Evolutionary conservation across 2,113 vertebrate species (phyloP).

Genomic region (Serilophus lunatus): DNA sequence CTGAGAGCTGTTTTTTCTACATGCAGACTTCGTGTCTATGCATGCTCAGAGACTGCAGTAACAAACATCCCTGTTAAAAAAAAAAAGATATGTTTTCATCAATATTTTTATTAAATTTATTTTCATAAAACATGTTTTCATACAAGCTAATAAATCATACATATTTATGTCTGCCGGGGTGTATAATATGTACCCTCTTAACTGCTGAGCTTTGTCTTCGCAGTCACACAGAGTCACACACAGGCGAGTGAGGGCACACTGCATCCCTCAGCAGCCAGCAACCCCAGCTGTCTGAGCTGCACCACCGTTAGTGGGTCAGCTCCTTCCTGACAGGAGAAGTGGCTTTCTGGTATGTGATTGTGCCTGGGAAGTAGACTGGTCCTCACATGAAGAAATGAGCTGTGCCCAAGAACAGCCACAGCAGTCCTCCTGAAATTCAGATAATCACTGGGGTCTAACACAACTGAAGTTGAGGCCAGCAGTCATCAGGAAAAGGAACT

Average conservation of each 20-base stretch:
- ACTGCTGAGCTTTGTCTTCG: background rate
- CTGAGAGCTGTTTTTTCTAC: background rate
- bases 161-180: background rate
- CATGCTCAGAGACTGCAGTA: background rate
- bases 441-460: background rate
- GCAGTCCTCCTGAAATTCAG: background rate
- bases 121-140: background rate
- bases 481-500: background rate
- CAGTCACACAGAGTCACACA: rapidly evolving
- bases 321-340: background rate
- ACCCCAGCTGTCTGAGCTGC: background rate
- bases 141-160: background rate
- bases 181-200: background rate
- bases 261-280: background rate
- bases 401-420: background rate
- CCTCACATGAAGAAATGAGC: background rate
- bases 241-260: rapidly evolving
- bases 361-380: background rate
- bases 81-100: background rate
- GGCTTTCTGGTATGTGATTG: background rate
- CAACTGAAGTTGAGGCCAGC: background rate
- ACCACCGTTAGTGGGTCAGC: background rate
- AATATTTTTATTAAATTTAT: background rate
- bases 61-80: background rate
- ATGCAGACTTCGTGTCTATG: background rate